Evolutionary conservation across 2,888 invertebrate genomes (phyloP).

Genomic region (Thysanoteuthis rhombus): DNA sequence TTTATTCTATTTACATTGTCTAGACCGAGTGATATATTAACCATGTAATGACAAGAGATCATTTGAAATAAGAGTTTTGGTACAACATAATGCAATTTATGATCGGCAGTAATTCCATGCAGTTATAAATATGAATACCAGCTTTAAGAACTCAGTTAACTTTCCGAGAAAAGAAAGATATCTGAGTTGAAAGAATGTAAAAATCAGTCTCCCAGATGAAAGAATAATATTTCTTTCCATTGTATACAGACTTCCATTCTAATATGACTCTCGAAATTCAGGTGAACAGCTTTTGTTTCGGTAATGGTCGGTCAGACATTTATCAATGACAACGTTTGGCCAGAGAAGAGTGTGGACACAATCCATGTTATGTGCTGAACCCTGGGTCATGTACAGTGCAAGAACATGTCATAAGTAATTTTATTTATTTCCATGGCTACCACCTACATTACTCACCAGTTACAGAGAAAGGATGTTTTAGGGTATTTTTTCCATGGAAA

Average conservation of each 20-base stretch:
- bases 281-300: background rate
- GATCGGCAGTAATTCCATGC: no score
- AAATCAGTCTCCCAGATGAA: no score
- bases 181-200: no score
- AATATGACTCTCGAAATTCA: background rate
- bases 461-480: background rate
- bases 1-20: no score
- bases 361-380: background rate
- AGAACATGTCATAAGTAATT: background rate
- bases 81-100: no score
- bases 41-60: no score
- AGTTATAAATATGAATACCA: no score
- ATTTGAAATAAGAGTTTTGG: no score
- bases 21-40: no score
- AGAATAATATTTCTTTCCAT: no score
- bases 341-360: background rate
- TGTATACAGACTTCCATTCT: background rate
- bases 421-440: background rate
- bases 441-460: background rate
- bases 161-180: no score
- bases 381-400: slow-evolving; percentile 12
- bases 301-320: background rate
- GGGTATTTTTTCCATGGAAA: background rate
- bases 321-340: background rate
- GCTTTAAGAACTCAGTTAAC: no score